These are phyloP conservation scores for Pongo abelii DNA, from an alignment of 2,113 vertebrate species.

Conservation along the genomic window DNA sequence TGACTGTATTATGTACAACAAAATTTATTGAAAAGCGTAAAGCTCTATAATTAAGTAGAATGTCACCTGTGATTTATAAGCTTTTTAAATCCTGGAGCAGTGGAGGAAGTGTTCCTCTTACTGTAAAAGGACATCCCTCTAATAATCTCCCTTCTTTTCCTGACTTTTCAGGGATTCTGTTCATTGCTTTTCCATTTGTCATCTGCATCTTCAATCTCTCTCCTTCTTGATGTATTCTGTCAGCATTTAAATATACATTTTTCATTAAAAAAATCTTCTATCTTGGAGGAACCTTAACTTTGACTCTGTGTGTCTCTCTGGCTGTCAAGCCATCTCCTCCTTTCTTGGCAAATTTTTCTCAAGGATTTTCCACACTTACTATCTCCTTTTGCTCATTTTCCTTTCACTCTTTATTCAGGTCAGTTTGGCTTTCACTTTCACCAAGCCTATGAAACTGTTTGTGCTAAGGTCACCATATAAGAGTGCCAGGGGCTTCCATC, in stretches of 20 bases:
- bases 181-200: not conserved
- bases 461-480: not conserved
- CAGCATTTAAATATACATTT: too few species aligned
- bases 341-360: not conserved
- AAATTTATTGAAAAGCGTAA: not conserved
- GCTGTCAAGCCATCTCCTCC: not conserved
- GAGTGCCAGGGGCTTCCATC: not conserved
- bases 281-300: not conserved
- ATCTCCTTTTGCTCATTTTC: not conserved
- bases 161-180: not conserved
- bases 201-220: not conserved
- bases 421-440: not conserved
- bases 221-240: too few species aligned
- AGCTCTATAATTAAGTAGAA: not conserved
- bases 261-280: too few species aligned
- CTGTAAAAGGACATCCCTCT: not conserved
- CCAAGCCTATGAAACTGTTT: not conserved
- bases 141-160: too few species aligned
- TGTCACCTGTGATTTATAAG: not conserved
- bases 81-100: not conserved
- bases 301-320: not conserved
- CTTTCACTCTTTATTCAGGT: not conserved
- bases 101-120: not conserved
- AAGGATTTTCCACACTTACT: not conserved
- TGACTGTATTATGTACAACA: not conserved